phyloP scores from a whole-genome alignment of 2,888 invertebrate species.

The Drosophila putrida region DNA sequence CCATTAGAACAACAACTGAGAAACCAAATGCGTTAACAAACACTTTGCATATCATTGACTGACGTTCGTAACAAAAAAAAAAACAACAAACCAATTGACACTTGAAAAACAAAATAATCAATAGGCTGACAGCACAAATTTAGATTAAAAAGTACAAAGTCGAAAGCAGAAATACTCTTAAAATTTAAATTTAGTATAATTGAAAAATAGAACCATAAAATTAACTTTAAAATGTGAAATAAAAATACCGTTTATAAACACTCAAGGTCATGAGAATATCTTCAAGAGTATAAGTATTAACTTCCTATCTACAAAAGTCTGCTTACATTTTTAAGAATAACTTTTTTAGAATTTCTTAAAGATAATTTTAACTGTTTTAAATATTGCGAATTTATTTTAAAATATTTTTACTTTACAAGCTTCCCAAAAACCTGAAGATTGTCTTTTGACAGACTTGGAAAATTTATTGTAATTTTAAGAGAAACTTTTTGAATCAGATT shows the following conservation, averaged over 20 bases:
- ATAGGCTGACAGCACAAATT: conserved; percentile 32
- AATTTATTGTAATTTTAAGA: no score
- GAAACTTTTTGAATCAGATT: no score
- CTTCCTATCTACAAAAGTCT: not conserved
- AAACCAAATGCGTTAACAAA: conserved; percentile 46
- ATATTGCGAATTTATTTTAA: no score
- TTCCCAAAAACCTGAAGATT: no score
- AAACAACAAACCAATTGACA: conserved; percentile 44
- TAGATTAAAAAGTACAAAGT: not conserved
- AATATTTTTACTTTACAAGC: no score
- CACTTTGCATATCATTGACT: conserved; percentile 74
- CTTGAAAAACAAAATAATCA: conserved; percentile 64
- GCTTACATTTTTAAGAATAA: not conserved
- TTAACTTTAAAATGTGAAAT: no score
- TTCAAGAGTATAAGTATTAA: no score
- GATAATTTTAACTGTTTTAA: no score
- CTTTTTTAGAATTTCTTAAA: no score
- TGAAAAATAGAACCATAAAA: not conserved
- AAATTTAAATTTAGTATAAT: not conserved
- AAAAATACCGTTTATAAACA: no score
- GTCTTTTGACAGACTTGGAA: no score
- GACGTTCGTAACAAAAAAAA: conserved; percentile 41
- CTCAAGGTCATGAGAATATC: no score
- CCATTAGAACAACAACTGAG: conserved; percentile 30
- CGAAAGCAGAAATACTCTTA: conserved; percentile 7